Percentiles rank a stretch among this genome's conserved stretches.
Evolutionary conservation across 2,797 vertebrate genomes (phyloP).

Genomic region (Botia kubotai): DNA sequence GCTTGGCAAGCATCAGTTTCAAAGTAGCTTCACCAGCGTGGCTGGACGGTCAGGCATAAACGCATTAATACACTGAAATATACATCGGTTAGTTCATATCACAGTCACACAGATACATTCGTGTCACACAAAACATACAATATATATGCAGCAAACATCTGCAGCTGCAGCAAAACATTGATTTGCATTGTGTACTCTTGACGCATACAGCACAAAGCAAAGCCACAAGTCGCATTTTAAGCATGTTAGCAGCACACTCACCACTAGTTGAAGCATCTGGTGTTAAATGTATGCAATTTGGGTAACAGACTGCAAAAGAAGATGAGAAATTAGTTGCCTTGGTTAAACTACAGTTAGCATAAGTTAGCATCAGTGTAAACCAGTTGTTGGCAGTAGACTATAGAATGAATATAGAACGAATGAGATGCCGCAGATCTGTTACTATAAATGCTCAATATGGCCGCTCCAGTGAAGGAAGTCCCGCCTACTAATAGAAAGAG

Average conservation of each 20-base stretch:
- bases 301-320: conserved; percentile 81
- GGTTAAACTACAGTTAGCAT: conserved; percentile 28
- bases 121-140: background rate
- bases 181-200: background rate
- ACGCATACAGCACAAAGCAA: conserved; percentile 13
- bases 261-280: conserved; percentile 77
- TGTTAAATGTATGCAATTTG: conserved; percentile 78
- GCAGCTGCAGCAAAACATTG: background rate
- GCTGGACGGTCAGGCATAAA: no score
- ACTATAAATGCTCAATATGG: no score
- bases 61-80: no score
- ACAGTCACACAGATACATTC: background rate
- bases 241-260: conserved; percentile 79
- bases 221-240: conserved; percentile 36
- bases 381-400: background rate
- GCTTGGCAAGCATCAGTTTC: no score
- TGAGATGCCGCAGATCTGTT: no score
- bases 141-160: conserved; percentile 1
- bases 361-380: background rate
- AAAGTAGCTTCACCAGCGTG: no score
- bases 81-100: no score
- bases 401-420: background rate
- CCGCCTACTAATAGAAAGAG: no score
- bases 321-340: conserved; percentile 66
- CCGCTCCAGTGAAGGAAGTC: no score